Evolutionary conservation across 2,888 invertebrate genomes (phyloP).

Genomic region (Epinotia nisella): DNA sequence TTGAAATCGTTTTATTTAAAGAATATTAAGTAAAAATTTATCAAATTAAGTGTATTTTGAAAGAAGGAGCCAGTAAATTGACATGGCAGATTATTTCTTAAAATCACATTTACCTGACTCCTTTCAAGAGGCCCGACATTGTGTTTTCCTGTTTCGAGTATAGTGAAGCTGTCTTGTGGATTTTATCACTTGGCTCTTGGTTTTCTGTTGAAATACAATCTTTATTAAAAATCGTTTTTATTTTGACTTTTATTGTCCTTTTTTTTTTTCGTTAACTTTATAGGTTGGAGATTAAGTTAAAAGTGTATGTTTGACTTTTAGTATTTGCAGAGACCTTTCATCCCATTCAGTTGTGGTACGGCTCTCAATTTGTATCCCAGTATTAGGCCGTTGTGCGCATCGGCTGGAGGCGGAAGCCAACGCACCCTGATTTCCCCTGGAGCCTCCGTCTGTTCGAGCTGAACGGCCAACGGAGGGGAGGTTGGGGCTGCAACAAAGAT

Average conservation of each 20-base stretch:
- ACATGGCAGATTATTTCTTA: background rate
- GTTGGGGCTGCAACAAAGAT: constrained; percentile 66
- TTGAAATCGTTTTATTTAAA: too few relatives aligned
- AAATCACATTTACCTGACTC: constrained; percentile 70
- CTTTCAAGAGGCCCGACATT: constrained; percentile 84
- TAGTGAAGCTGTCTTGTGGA: constrained; percentile 73
- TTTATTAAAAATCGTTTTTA: constrained; percentile 2
- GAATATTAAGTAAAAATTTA: too few relatives aligned
- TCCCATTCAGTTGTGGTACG: constrained; percentile 72
- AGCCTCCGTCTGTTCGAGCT: constrained; percentile 74
- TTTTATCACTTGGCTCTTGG: constrained; percentile 74
- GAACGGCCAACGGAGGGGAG: constrained; percentile 76
- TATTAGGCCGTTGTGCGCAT: constrained; percentile 77
- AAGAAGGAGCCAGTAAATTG: too few relatives aligned
- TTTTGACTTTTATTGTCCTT: background rate
- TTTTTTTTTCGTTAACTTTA: background rate
- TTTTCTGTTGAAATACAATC: constrained; percentile 60
- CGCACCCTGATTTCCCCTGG: constrained; percentile 77
- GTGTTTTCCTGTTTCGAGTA: constrained; percentile 78
- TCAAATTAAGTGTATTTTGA: background rate
- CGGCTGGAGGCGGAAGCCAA: constrained; percentile 79
- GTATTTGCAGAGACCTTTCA: constrained; percentile 62
- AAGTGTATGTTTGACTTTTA: background rate
- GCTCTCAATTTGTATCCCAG: constrained; percentile 74
- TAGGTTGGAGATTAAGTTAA: background rate